Percentiles rank a stretch among this genome's conserved stretches.
phyloP scores from a whole-genome alignment of 2,888 invertebrate species.

The Pheosia tremula region DNA sequence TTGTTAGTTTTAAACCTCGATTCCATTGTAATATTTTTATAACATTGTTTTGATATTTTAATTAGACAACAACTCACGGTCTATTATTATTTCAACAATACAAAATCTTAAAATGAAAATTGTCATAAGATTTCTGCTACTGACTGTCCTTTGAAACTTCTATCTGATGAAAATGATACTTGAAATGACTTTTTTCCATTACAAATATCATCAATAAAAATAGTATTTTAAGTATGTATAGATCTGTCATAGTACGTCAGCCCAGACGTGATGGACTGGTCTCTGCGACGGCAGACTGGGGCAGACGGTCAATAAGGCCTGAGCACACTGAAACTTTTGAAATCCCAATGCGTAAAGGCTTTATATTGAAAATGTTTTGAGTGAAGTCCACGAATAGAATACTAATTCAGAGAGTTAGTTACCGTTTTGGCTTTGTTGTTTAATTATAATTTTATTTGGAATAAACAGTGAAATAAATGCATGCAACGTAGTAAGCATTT shows the following conservation, averaged over 20 bases:
- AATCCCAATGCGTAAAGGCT: not conserved
- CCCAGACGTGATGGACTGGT: not conserved
- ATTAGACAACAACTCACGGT: too few species aligned
- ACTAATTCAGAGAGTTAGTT: not conserved
- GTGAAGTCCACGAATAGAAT: not conserved
- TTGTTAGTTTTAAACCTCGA: too few species aligned
- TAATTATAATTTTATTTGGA: too few species aligned
- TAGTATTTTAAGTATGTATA: not conserved
- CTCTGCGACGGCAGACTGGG: not conserved
- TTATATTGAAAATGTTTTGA: not conserved
- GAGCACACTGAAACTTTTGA: not conserved
- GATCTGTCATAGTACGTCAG: not conserved
- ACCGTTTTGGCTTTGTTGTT: too few species aligned
- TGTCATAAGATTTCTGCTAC: not conserved
- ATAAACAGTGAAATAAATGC: too few species aligned
- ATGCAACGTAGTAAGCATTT: too few species aligned
- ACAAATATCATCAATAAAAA: not conserved
- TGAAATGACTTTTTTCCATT: constrained; percentile 1
- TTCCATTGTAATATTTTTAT: too few species aligned
- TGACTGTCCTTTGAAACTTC: not conserved
- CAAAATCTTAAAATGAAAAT: not conserved
- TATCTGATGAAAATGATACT: not conserved
- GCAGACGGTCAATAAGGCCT: not conserved
- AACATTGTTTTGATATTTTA: too few species aligned
- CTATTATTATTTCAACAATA: not conserved